Evolutionary conservation across 1,140 invertebrate species (phyloP).

Genomic region (Rhagoletis zephyria): DNA sequence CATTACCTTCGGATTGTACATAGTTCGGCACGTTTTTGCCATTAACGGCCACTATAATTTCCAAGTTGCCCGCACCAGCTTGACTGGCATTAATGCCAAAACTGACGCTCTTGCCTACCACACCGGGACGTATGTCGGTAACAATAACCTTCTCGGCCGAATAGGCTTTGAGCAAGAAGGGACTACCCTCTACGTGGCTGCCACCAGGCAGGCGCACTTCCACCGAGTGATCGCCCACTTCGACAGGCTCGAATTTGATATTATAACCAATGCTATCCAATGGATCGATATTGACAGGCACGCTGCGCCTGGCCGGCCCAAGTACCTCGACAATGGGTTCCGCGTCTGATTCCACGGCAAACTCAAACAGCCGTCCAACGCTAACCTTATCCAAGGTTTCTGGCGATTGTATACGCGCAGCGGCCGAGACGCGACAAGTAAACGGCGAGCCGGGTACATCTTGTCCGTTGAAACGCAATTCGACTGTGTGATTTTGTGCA

Average conservation of each 20-base stretch:
- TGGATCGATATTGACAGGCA: slow-evolving; percentile 78
- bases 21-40: slow-evolving; percentile 98
- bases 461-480: slow-evolving; percentile 95
- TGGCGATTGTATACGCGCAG: slow-evolving; percentile 82
- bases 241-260: slow-evolving; percentile 88
- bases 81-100: slow-evolving; percentile 89
- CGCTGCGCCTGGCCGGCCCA: slow-evolving; percentile 81
- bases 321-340: slow-evolving; percentile 85
- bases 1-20: slow-evolving; percentile 97
- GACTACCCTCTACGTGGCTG: slow-evolving; percentile 91
- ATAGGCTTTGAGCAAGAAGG: slow-evolving; percentile 95
- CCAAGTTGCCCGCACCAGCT: slow-evolving; percentile 92
- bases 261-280: slow-evolving; percentile 75
- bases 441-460: slow-evolving; percentile 92
- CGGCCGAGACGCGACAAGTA: slow-evolving; percentile 81
- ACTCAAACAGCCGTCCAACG: slow-evolving; percentile 86
- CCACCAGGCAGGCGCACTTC: slow-evolving; percentile 83
- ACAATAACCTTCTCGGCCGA: slow-evolving; percentile 89
- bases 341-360: slow-evolving; percentile 86
- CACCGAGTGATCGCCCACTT: slow-evolving; percentile 94
- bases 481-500: slow-evolving; percentile 89
- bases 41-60: slow-evolving; percentile 98
- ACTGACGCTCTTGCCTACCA: slow-evolving; percentile 91
- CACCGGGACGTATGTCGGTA: slow-evolving; percentile 89
- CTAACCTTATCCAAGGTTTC: slow-evolving; percentile 94